Conservation (phyloP, 2,113 vertebrate genomes). For the Lepidiolamprologus cunningtoni region DNA sequence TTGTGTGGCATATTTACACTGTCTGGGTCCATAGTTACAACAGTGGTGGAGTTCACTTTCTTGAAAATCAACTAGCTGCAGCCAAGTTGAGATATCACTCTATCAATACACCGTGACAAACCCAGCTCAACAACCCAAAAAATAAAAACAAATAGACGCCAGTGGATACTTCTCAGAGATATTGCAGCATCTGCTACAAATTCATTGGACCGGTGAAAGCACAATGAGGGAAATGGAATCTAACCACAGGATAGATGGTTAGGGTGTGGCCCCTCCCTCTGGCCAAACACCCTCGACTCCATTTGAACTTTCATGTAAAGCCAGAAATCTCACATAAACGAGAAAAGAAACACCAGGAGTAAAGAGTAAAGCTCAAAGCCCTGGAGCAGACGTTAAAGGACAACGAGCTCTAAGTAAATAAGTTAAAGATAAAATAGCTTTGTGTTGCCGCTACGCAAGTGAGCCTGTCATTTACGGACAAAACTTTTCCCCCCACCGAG, state of each 20-base stretch:
- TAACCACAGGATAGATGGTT: slow-evolving; percentile 2
- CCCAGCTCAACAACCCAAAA: not conserved
- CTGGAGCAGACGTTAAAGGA: not conserved
- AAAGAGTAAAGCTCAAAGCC: not conserved
- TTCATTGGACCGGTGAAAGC: not conserved
- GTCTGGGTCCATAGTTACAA: not conserved
- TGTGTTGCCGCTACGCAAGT: not conserved
- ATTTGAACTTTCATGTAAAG: slow-evolving; percentile 33
- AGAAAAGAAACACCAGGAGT: not conserved
- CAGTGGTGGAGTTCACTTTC: not conserved
- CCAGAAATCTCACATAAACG: not conserved
- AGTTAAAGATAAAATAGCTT: not conserved
- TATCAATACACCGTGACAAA: not conserved
- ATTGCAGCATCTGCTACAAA: not conserved
- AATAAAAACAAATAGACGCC: not conserved
- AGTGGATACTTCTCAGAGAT: not conserved
- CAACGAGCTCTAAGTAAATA: not conserved
- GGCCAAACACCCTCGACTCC: slow-evolving; percentile 15
- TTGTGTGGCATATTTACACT: not conserved
- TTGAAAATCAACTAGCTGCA: not conserved
- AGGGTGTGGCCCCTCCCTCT: slow-evolving; percentile 57
- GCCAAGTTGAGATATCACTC: not conserved
- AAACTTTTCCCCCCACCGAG: not conserved
- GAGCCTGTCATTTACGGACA: not conserved
- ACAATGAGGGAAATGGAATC: not conserved